Evolutionary conservation across 2,888 invertebrate genomes (phyloP).

Genomic region (Ormyrus thymus): DNA sequence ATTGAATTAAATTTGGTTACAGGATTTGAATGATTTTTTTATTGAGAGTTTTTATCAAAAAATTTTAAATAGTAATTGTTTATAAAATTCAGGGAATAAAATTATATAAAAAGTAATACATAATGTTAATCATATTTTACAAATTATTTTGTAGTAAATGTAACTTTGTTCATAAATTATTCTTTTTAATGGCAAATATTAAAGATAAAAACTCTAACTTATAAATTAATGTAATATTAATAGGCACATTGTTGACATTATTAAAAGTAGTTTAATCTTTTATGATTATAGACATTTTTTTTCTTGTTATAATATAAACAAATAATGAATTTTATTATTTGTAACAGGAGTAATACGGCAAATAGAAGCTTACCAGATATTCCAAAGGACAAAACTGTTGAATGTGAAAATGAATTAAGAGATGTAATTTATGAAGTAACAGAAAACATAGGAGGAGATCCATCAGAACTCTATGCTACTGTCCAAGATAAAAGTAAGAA

Average conservation of each 20-base stretch:
- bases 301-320: background rate
- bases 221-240: background rate
- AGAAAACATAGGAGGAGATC: slow-evolving; percentile 80
- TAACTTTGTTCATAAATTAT: background rate
- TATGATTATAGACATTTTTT: slow-evolving; percentile 1
- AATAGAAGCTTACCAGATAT: slow-evolving; percentile 91
- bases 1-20: slow-evolving; percentile 18
- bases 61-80: too few species aligned
- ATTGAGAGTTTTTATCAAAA: too few species aligned
- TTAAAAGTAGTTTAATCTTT: slow-evolving; percentile 21
- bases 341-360: slow-evolving; percentile 75
- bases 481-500: slow-evolving; percentile 79
- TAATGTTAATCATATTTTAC: too few species aligned
- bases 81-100: too few species aligned
- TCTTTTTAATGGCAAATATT: background rate
- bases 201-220: slow-evolving; percentile 8
- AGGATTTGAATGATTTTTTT: slow-evolving; percentile 1
- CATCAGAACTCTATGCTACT: slow-evolving; percentile 91
- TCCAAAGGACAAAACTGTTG: slow-evolving; percentile 81
- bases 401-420: slow-evolving; percentile 71
- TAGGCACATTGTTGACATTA: slow-evolving; percentile 4
- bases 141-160: too few species aligned
- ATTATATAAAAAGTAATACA: too few species aligned
- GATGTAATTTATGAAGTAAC: slow-evolving; percentile 72
- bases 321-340: background rate